Base-by-base conservation (phyloP, 1,140 invertebrate genomes). In the Zaprionus davidi region DNA sequence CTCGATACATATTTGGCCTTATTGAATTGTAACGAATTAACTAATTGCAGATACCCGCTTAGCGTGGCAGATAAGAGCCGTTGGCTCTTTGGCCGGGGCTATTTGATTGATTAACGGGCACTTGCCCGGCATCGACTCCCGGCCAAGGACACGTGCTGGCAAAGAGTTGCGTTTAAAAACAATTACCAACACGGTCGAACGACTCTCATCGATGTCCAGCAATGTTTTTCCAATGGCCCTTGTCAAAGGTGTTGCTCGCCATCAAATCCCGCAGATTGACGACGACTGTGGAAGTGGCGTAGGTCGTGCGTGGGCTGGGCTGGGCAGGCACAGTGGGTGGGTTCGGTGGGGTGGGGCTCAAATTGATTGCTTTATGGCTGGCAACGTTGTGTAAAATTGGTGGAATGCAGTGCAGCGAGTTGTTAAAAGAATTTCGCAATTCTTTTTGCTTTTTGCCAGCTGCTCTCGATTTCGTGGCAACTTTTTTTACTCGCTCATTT, bases 301-400 rank as follows among this genome's bases (percentile, higher is more conserved):
- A 9, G 41, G 2, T n/a, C 7, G n/a, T 17, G 38, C 15, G 17
- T 20, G 22, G 53, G 22, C 3, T 41, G 38, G 38, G 13, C 38
- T 5, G 15, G 38, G 15, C 41, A 9, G 13, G 31, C 31, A 34
- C 31, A 34, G 31, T 34, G 31, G 31, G 31, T 11, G 31, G 31
- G 31, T 31, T 31, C 7, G 6, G 28, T 41, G 36, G 20, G 38
- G 36, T 3, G 51, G n/a, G 41, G n/a, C 53, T 66, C 38, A 85
- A 88, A 88, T 88, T 88, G 85, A 88, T 88, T 88, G 85, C 86
- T 88, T 90, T 90, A 88, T 85, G 79, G 78, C 77, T 74, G 72
- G 22, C 79, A 69, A 31, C 46, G 36, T 70, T 74, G 44, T 79
- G 71, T 71, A 81, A 81, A 82, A 86, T 86, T 82, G 73, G 71